Evolutionary conservation across 2,888 invertebrate species (phyloP), one percentile per base, ranked within the genome.

Genomic region (Lordiphosa andalusiaca): DNA sequence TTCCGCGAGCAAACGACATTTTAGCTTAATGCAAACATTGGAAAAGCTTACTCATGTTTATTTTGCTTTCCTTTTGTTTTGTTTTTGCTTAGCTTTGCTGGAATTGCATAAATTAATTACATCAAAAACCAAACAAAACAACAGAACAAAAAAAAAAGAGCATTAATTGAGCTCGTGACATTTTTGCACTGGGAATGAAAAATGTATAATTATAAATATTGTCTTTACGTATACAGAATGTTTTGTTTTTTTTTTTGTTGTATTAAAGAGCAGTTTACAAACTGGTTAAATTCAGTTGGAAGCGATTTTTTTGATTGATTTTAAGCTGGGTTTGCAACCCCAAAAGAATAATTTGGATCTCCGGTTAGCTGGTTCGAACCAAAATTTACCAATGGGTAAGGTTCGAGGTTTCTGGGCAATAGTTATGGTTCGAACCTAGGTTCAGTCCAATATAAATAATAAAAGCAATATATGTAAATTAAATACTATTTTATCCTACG

Each of bases 131-230:
- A 42, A 42, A 42, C 42, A 42, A 25, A 42, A 42, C 5, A 25
- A 16, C 16, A 16, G 16, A 16, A 2, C 16, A 16, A 16, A 6
- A 12, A 6, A 12, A 12, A 30, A 30, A 10, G 50, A 51, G 21
- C 81, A 76, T 71, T 77, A 76, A 76, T 67, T 55, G 77, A 63
- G 72, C 76, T 81, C 81, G 81, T 76, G 81, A 81, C 74, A 73
- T 81, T 76, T 71, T 80, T 60, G 55, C 55, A 46, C 44, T 39
- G 54, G 30, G 42, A 10, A 25, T 10, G 44, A 50, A 63, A 42
- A 30, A 9, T 30, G 56, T 63, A 25, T 50, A 46, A 16, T 42
- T 55, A 35, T 56, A 37, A 39, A 56, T 53, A 37, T 47, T 41
- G 38, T 37, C 42, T 51, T 19, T 21, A 44, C 37, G 41, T 42